phyloP scores from a whole-genome alignment of 1,140 invertebrate genomes.

The Paramacrobiotus metropolitanus region DNA sequence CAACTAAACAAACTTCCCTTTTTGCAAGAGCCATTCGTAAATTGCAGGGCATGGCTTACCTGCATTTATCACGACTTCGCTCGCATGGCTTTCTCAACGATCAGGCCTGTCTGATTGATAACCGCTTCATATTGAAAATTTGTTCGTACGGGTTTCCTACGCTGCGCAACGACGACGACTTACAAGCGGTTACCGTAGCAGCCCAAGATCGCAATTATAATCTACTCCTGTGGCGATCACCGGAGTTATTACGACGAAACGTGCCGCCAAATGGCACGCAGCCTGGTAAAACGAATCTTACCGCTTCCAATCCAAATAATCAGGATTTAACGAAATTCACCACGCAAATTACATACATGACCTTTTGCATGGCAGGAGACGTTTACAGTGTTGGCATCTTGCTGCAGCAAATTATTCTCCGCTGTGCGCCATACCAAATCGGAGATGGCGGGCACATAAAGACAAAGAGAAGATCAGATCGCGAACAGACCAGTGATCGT shows the following conservation, averaged over 20 bases:
- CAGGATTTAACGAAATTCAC: background rate
- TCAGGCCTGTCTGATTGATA: slow-evolving; percentile 91
- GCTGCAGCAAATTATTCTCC: slow-evolving; percentile 69
- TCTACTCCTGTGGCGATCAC: slow-evolving; percentile 71
- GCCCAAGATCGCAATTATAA: background rate
- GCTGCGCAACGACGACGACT: background rate
- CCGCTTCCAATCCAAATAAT: slow-evolving; percentile 32
- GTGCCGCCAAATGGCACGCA: slow-evolving; percentile 22
- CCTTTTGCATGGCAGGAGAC: slow-evolving; percentile 48
- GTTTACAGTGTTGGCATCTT: slow-evolving; percentile 88
- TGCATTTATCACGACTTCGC: slow-evolving; percentile 66
- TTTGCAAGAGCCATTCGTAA: slow-evolving; percentile 3
- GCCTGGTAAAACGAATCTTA: slow-evolving; percentile 38
- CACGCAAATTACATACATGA: background rate
- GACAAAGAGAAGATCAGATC: background rate
- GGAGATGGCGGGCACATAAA: background rate
- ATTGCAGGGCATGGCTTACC: slow-evolving; percentile 64
- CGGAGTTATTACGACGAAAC: slow-evolving; percentile 57
- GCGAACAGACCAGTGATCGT: no score
- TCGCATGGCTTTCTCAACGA: slow-evolving; percentile 87
- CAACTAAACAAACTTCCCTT: background rate
- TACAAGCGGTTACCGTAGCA: background rate
- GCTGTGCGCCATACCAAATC: slow-evolving; percentile 39
- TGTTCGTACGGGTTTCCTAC: slow-evolving; percentile 68
- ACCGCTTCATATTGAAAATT: slow-evolving; percentile 84